Evolutionary conservation across 2,797 vertebrate genomes (phyloP), one percentile per base, ranked within the genome.

Genomic region (Hemitrygon akajei): DNA sequence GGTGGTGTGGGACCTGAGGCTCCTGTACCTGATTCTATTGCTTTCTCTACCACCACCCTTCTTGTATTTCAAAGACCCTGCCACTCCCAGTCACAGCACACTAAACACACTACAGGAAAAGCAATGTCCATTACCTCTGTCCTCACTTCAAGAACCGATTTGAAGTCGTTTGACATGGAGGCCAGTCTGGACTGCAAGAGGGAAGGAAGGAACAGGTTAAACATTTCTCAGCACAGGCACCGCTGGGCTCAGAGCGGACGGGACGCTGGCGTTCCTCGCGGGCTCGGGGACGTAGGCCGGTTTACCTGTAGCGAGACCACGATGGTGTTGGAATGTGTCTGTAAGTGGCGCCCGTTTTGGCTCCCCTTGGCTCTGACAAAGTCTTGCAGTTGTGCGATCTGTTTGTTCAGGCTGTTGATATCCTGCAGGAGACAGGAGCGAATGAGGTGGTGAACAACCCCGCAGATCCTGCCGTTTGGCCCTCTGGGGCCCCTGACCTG

Each of bases 111-210:
- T 47, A 47, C 47, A 47, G 47, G 47, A 47, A 47, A 47, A 47
- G 47, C 47, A 47, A 47, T 0, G 18, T 4, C 6, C n/a, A 18
- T 97, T 94, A 99, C 98, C 98, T 99, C 98, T 47, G 98, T 99
- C 96, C 98, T 97, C 94, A 99, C 98, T 96, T 99, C 98, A 91
- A 99, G 95, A 93, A 99, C 98, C 0, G 98, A 98, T 94, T 99
- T 99, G 96, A 99, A 99, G 96, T 99, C 98, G 69, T 98, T 99
- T 94, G 98, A 99, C 98, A 99, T 99, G 0, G 98, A 98, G 25
- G 98, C 98, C 95, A 99, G 95, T 95, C 98, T 98, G 27, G 98
- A 99, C 98, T 99, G 96, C 25, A 71, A 94, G 95, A 94, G 27
- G 95, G 95, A 93, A 93, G 56, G 93, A 34, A 34, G 37, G 71